These are phyloP conservation scores for Drosophila paranaensis DNA, from an alignment of 2,888 invertebrate genomes.

Conservation along the genomic window DNA sequence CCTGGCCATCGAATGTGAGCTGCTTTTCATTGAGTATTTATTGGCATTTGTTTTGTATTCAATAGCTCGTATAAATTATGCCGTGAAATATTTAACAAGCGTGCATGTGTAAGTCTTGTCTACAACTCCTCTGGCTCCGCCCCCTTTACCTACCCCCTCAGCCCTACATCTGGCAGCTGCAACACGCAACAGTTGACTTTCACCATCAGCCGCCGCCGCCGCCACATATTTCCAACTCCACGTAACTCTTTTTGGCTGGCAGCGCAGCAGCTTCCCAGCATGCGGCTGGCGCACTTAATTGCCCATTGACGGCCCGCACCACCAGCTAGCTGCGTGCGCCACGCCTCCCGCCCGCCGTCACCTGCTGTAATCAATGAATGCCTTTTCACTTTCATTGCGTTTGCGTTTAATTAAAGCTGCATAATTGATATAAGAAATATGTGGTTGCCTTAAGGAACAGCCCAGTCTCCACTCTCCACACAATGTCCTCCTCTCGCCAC, in stretches of 20 bases:
- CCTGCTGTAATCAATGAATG: constrained; percentile 60
- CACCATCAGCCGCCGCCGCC: constrained; percentile 49
- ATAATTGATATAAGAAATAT: constrained; percentile 32
- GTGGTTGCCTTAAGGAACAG: constrained; percentile 1
- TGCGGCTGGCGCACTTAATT: constrained; percentile 61
- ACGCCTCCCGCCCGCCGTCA: not conserved
- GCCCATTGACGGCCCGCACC: constrained; percentile 30
- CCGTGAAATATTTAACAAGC: constrained; percentile 55
- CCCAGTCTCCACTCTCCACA: not conserved
- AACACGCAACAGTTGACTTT: constrained; percentile 78
- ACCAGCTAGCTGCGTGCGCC: not conserved
- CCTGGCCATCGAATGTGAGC: not conserved
- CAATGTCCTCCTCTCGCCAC: not conserved
- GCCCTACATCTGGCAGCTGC: constrained; percentile 38
- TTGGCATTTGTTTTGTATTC: constrained; percentile 41
- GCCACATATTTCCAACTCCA: constrained; percentile 39
- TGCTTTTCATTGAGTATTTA: constrained; percentile 29
- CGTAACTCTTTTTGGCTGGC: constrained; percentile 44
- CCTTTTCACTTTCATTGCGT: constrained; percentile 62
- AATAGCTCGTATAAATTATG: constrained; percentile 68
- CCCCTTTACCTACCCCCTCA: not conserved
- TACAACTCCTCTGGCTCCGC: not conserved
- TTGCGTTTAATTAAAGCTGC: constrained; percentile 58
- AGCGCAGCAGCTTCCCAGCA: constrained; percentile 56
- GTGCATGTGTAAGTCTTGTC: constrained; percentile 61